phyloP scores from a whole-genome alignment of 2,113 vertebrate species.

The Ia io region DNA sequence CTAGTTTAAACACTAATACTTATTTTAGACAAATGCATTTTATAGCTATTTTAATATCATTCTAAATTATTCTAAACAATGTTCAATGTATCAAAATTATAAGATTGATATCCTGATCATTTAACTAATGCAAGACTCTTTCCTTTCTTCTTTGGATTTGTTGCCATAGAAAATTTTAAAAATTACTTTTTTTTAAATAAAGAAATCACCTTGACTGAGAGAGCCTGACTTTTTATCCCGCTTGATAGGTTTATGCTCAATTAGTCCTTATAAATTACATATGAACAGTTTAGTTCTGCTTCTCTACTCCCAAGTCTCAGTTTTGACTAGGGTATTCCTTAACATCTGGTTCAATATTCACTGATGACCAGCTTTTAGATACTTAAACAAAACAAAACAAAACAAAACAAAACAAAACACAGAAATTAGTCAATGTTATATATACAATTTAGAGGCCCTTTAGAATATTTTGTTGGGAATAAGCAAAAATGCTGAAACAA shows the following conservation, averaged over 20 bases:
- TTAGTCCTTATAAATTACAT: conserved; percentile 68
- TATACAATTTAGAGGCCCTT: conserved; percentile 29
- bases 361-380: conserved; percentile 44
- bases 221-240: conserved; percentile 57
- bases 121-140: conserved; percentile 35
- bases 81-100: conserved; percentile 5
- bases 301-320: conserved; percentile 38
- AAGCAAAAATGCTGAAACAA: conserved; percentile 14
- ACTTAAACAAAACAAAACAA: not conserved
- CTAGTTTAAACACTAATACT: conserved; percentile 9
- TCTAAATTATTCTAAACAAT: conserved; percentile 31
- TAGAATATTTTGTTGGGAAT: conserved; percentile 14
- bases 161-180: conserved; percentile 71
- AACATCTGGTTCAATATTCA: conserved; percentile 64
- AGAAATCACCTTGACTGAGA: conserved; percentile 63
- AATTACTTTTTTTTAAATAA: conserved; percentile 18
- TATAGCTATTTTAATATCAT: conserved; percentile 22
- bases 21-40: not conserved
- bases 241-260: conserved; percentile 62
- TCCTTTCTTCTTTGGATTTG: conserved; percentile 48
- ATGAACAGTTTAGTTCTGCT: conserved; percentile 65
- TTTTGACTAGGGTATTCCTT: conserved; percentile 39
- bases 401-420: not conserved
- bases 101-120: conserved; percentile 50
- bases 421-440: conserved; percentile 39